These are phyloP conservation scores for Acrobasis suavella DNA, from an alignment of 2,888 invertebrate species.

Conservation along the genomic window DNA sequence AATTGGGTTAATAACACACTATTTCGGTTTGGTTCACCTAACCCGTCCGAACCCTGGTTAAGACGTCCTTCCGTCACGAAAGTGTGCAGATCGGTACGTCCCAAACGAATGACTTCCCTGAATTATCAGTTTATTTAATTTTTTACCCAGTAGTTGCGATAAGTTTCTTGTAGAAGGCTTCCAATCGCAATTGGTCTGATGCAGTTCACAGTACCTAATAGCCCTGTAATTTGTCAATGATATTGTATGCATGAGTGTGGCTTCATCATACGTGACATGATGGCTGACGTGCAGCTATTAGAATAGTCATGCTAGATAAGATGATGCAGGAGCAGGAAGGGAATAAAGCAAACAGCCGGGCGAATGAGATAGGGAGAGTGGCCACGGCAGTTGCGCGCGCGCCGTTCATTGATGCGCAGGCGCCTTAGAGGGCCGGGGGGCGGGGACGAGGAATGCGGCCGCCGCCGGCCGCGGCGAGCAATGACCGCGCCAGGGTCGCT, in stretches of 20 bases:
- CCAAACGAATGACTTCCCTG: not conserved
- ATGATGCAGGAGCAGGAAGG: slow-evolving; percentile 42
- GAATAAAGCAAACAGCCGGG: slow-evolving; percentile 43
- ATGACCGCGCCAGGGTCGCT: slow-evolving; percentile 82
- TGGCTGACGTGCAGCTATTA: slow-evolving; percentile 29
- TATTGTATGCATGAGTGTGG: slow-evolving; percentile 26
- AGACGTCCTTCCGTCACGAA: not conserved
- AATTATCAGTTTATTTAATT: slow-evolving; percentile 3
- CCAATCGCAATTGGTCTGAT: slow-evolving; percentile 11
- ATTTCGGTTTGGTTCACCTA: too few species aligned
- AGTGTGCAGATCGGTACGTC: not conserved
- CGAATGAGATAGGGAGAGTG: slow-evolving; percentile 61
- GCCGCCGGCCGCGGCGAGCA: slow-evolving; percentile 81
- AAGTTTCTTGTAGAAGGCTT: not conserved
- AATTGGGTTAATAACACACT: too few species aligned
- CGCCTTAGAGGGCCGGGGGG: slow-evolving; percentile 60
- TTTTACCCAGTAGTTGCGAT: not conserved
- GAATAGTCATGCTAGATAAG: slow-evolving; percentile 34
- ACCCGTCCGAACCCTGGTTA: too few species aligned
- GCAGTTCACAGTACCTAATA: slow-evolving; percentile 12
- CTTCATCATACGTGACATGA: slow-evolving; percentile 24
- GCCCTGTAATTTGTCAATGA: slow-evolving; percentile 30
- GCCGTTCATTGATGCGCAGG: slow-evolving; percentile 80
- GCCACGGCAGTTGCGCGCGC: slow-evolving; percentile 67
- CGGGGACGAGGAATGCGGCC: slow-evolving; percentile 77